Base-by-base conservation (phyloP, 2,888 invertebrate genomes). In the Cephus rjabovi region DNA sequence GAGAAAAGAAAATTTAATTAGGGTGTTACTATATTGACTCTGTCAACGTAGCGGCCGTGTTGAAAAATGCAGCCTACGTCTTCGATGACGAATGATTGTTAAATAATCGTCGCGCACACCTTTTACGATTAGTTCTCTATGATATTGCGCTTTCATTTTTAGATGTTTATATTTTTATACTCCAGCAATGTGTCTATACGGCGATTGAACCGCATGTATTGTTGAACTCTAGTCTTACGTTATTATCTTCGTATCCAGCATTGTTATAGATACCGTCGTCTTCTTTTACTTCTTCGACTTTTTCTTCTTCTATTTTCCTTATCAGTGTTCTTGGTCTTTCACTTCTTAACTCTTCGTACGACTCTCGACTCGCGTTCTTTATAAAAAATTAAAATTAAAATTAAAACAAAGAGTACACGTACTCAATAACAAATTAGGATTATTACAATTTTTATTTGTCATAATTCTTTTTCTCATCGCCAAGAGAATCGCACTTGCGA, bases 141-240 rank as follows among this genome's bases (percentile, higher is more conserved):
- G 77, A 76, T 80, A 84, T 81, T 83, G 81, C 83, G 82, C n/a
- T 85, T 85, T 87, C 80, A 84, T 87, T 88, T 85, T 84, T 86
- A 89, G 86, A 89, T 89, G 87, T 90, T 90, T 90, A 90, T 90
- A 90, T 89, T 90, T 90, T 89, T 90, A 89, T 90, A 90, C 88
- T 87, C 86, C 86, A 88, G 85, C 83, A 82, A 83, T 86, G 86
- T 86, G 86, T 87, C 84, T 86, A 82, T 86, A 86, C 83, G 85
- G 86, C 86, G 85, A 88, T 87, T 85, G 85, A 86, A 88, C 87
- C 85, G 87, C 89, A 89, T 88, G 91, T 91, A 90, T 91, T 90
- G 88, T 89, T 90, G 87, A 90, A 90, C 86, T 91, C 90, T 91
- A 91, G 91, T 91, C 91, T 90, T 90, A 88, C 82, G 87, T 90